Conservation (phyloP, 2,113 vertebrate species). For the Leptobrachium leishanense region DNA sequence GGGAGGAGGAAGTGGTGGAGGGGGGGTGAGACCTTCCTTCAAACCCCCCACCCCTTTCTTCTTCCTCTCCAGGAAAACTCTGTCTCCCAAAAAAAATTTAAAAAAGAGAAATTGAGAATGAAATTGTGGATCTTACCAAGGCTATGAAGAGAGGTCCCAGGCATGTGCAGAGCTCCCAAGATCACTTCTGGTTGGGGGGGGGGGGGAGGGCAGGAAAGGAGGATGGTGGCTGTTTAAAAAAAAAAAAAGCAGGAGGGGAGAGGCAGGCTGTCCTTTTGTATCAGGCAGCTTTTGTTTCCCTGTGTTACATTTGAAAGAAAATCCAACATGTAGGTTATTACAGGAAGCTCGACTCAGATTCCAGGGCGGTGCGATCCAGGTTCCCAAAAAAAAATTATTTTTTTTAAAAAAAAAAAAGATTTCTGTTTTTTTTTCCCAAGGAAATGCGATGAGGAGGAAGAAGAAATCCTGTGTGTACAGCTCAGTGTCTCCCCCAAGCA, state of each 20-base stretch:
- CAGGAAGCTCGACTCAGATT: not conserved
- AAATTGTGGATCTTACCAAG: conserved; percentile 22
- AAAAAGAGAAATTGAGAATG: not conserved
- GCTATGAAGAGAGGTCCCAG: not conserved
- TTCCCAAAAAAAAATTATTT: not conserved
- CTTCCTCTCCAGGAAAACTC: conserved; percentile 42
- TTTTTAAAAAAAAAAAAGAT: not conserved
- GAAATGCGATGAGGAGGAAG: not conserved
- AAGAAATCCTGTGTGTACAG: not conserved
- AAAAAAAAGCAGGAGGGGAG: conserved; percentile 36
- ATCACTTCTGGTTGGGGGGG: conserved; percentile 15
- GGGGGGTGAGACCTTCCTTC: too few relatives aligned
- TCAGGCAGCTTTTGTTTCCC: conserved; percentile 25
- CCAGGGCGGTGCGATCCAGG: conserved; percentile 1
- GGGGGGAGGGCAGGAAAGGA: conserved; percentile 15
- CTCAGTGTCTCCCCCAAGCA: not conserved
- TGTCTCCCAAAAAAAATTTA: conserved; percentile 42
- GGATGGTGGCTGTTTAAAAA: not conserved
- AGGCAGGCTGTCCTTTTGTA: conserved; percentile 44
- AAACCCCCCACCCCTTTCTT: conserved; percentile 31
- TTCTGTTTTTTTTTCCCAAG: not conserved
- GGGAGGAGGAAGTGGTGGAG: conserved; percentile 32
- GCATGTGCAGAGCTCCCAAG: conserved; percentile 31
- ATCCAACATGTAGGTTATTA: not conserved
- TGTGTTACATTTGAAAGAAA: conserved; percentile 23